Percentiles rank a stretch among this genome's conserved stretches.
These are phyloP conservation scores for Amphilophus citrinellus DNA, from an alignment of 2,113 vertebrate genomes.

Conservation along the genomic window DNA sequence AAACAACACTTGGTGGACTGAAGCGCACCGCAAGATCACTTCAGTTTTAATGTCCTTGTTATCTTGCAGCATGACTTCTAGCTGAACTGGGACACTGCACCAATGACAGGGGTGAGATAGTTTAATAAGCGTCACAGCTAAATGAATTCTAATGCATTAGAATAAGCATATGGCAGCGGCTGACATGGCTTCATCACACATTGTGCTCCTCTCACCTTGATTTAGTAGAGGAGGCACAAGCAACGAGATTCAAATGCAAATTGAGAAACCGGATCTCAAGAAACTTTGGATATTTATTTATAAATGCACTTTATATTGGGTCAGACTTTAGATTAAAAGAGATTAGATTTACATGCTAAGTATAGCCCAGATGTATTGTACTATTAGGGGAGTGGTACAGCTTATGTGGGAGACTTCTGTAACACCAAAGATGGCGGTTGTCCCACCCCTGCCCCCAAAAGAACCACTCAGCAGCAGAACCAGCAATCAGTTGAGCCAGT, in stretches of 20 bases:
- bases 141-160: constrained; percentile 70
- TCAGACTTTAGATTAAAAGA: neutral
- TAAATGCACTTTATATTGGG: neutral
- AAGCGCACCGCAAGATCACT: constrained; percentile 5
- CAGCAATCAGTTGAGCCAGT: neutral
- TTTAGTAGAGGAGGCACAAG: constrained; percentile 8
- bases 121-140: constrained; percentile 60
- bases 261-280: neutral
- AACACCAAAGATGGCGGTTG: neutral
- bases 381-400: neutral
- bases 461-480: neutral
- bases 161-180: constrained; percentile 70
- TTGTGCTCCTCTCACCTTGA: constrained; percentile 55
- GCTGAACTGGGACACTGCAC: constrained; percentile 71
- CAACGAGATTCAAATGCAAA: constrained; percentile 9
- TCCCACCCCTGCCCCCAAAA: neutral
- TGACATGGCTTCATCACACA: constrained; percentile 53
- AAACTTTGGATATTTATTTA: neutral
- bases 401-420: too few species aligned
- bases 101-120: constrained; percentile 58
- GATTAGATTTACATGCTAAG: neutral
- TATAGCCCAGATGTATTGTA: neutral
- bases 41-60: constrained; percentile 53
- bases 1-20: constrained; percentile 1
- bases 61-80: constrained; percentile 59